Conservation (phyloP, 2,113 vertebrate genomes). For the Deroptyus accipitrinus region DNA sequence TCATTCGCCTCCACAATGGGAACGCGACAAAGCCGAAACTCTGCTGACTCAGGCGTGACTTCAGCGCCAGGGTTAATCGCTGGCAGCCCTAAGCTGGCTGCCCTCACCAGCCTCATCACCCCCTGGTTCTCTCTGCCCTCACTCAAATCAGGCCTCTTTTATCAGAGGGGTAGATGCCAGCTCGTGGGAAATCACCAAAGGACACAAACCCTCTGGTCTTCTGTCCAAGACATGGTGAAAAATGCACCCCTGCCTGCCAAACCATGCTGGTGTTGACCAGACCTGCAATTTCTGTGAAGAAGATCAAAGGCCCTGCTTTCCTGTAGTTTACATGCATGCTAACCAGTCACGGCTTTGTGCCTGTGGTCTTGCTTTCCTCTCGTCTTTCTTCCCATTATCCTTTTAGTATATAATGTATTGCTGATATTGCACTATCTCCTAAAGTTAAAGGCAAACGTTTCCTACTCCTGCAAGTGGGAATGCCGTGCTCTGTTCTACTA, state of each 20-base stretch:
- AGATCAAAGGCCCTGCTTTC: background rate
- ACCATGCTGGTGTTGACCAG: background rate
- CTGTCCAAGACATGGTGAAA: background rate
- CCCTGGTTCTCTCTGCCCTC: background rate
- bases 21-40: conserved; percentile 64
- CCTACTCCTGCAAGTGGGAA: background rate
- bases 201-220: background rate
- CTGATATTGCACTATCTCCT: background rate
- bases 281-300: background rate
- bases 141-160: background rate
- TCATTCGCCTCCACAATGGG: conserved; percentile 43
- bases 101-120: background rate
- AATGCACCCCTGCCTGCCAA: background rate
- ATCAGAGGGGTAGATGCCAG: background rate
- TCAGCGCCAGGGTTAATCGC: background rate
- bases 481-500: background rate
- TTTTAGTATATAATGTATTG: background rate
- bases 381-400: background rate
- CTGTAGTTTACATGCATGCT: background rate
- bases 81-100: background rate
- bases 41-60: conserved; percentile 63
- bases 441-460: background rate
- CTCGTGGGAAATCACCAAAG: background rate
- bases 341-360: background rate
- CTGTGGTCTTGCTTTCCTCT: background rate